These are phyloP conservation scores for Silurus aristotelis DNA, from an alignment of 2,797 vertebrate species.

Conservation along the genomic window DNA sequence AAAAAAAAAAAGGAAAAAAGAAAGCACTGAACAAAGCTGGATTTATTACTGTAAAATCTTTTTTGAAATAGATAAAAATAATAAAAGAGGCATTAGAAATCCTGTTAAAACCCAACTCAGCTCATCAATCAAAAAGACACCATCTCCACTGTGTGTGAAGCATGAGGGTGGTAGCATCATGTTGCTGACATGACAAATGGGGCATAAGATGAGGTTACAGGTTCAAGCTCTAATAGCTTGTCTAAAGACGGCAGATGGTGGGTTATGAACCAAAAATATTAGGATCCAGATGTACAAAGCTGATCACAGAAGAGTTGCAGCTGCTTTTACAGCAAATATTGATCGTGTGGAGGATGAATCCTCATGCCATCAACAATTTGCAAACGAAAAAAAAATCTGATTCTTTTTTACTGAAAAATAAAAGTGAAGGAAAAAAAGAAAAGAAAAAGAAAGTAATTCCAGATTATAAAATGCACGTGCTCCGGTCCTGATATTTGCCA, in stretches of 20 bases:
- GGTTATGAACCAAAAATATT: neutral
- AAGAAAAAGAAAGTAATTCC: neutral
- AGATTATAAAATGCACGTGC: neutral
- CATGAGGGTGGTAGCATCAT: neutral
- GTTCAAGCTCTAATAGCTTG: no score
- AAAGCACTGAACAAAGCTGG: neutral
- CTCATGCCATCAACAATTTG: neutral
- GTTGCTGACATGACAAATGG: neutral
- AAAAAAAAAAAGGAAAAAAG: neutral
- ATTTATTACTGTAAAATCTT: neutral
- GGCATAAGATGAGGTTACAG: no score
- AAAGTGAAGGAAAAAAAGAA: neutral
- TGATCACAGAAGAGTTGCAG: neutral
- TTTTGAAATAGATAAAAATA: no score
- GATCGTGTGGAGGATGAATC: neutral
- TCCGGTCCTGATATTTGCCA: neutral
- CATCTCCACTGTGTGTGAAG: neutral
- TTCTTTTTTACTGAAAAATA: neutral
- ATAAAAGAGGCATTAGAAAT: neutral
- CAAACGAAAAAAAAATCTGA: neutral
- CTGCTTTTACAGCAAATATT: neutral
- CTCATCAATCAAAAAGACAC: neutral
- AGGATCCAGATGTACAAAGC: neutral
- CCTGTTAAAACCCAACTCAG: neutral
- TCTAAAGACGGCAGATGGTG: no score